These are phyloP conservation scores for Ariopsis seemanni DNA, from an alignment of 2,113 vertebrate genomes.

Conservation along the genomic window DNA sequence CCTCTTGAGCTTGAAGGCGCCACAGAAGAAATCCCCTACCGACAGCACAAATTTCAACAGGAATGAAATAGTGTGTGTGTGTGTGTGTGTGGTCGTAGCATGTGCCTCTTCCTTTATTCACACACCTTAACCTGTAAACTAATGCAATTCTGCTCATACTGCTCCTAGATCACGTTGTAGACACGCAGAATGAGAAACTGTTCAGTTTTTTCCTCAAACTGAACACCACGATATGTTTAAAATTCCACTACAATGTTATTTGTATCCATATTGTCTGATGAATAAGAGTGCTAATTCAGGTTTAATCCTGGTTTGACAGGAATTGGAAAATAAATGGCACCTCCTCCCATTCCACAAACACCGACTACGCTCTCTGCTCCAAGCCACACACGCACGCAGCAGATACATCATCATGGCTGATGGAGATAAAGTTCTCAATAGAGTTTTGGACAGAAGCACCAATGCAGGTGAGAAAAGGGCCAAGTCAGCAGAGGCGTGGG, in stretches of 20 bases:
- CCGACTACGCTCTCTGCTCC: neutral
- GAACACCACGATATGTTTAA: neutral
- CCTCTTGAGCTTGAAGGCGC: conserved; percentile 31
- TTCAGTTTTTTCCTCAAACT: neutral
- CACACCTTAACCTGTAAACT: neutral
- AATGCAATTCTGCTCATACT: neutral
- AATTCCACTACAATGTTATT: neutral
- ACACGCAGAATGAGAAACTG: neutral
- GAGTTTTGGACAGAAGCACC: conserved; percentile 21
- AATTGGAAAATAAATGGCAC: neutral
- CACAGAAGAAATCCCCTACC: conserved; percentile 25
- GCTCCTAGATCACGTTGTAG: neutral
- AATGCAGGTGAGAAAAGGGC: conserved; percentile 18
- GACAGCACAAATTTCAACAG: conserved; percentile 22
- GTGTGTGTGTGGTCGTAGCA: neutral
- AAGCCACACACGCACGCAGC: neutral
- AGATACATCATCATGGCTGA: neutral
- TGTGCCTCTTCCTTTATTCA: neutral
- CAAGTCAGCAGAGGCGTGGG: conserved; percentile 21
- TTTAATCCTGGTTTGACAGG: conserved; percentile 5
- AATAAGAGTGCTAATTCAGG: neutral
- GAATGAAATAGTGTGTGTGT: conserved; percentile 20
- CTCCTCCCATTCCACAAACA: conserved; percentile 3
- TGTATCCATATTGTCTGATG: neutral
- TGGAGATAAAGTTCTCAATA: conserved; percentile 40